These are phyloP conservation scores for Eulacestoma nigropectus DNA, from an alignment of 2,113 vertebrate species.

Conservation along the genomic window DNA sequence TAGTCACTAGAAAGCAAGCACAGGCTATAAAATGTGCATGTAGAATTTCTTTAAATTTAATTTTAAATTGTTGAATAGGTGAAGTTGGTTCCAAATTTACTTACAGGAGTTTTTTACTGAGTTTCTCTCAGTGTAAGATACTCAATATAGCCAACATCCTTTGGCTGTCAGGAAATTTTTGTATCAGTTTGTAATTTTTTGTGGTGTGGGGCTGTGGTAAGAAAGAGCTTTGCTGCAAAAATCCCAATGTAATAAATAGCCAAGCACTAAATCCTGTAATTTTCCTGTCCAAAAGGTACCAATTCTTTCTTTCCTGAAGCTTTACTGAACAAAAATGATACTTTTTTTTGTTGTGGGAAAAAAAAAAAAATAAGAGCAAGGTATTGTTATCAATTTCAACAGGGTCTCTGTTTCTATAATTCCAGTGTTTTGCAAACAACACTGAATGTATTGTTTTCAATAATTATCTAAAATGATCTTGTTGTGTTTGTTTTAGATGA, in stretches of 20 bases:
- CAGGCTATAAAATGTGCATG: background rate
- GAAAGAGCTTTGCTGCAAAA: background rate
- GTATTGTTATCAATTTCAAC: background rate
- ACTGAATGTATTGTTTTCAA: background rate
- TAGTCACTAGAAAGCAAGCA: background rate
- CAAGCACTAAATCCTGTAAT: background rate
- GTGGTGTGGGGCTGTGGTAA: background rate
- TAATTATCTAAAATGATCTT: background rate
- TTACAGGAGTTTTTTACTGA: background rate
- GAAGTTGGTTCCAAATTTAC: background rate
- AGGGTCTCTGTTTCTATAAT: background rate
- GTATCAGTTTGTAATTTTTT: background rate
- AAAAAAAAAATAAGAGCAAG: background rate
- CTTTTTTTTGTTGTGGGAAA: background rate
- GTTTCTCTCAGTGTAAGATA: background rate
- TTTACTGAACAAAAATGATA: background rate
- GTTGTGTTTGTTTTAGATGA: constrained; percentile 76
- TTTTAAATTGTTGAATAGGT: background rate
- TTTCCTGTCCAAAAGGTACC: background rate
- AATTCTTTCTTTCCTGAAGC: background rate
- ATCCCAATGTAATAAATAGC: background rate
- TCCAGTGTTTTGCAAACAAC: background rate
- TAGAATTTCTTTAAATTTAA: background rate
- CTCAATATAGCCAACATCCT: background rate
- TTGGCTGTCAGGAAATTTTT: background rate